Percentiles rank a stretch among this genome's conserved stretches.
Evolutionary conservation across 2,888 invertebrate species (phyloP).

Genomic region (Malachius bipustulatus): DNA sequence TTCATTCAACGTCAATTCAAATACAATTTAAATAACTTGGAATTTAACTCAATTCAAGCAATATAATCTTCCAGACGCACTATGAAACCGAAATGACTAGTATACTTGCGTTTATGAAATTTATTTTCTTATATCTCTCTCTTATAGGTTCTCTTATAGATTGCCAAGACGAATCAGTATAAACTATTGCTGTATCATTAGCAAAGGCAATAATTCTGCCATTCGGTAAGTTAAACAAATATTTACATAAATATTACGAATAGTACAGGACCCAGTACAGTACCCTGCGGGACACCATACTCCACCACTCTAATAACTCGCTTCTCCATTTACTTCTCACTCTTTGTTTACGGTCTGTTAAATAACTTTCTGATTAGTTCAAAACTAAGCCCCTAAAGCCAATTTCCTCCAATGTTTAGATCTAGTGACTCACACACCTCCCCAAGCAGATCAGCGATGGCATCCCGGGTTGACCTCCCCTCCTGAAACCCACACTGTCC

Average conservation of each 20-base stretch:
- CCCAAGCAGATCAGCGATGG: slow-evolving; percentile 7
- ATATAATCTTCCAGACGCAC: too few species aligned
- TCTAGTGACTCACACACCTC: not conserved
- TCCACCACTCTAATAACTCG: slow-evolving; percentile 9
- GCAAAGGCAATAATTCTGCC: not conserved
- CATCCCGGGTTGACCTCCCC: slow-evolving; percentile 10
- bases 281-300: slow-evolving; percentile 13
- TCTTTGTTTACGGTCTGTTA: slow-evolving; percentile 8
- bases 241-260: not conserved
- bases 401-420: slow-evolving; percentile 4
- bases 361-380: slow-evolving; percentile 12
- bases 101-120: too few species aligned
- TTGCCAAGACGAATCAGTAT: not conserved
- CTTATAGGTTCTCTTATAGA: not conserved
- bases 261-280: slow-evolving; percentile 6
- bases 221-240: not conserved
- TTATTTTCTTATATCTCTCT: too few species aligned
- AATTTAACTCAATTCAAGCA: too few species aligned
- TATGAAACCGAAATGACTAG: too few species aligned
- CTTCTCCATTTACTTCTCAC: slow-evolving; percentile 9
- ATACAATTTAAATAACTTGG: too few species aligned
- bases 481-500: slow-evolving; percentile 11
- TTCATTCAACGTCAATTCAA: too few species aligned
- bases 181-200: not conserved
- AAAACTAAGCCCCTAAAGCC: slow-evolving; percentile 11